Evolutionary conservation across 2,888 invertebrate genomes (phyloP).

Genomic region (Drosophila gaucha): DNA sequence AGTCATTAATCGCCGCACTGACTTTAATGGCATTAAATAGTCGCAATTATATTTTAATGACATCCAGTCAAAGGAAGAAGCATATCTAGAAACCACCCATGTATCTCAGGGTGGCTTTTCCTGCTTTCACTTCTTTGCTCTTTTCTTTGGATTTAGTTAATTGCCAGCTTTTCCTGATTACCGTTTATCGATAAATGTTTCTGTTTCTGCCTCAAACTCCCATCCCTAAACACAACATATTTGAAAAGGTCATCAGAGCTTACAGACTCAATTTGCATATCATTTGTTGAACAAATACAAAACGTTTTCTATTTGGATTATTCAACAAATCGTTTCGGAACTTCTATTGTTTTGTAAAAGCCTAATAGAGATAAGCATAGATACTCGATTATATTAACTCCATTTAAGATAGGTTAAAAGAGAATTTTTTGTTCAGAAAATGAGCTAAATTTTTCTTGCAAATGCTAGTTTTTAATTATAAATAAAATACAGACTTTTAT

Average conservation of each 20-base stretch:
- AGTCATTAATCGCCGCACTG: slow-evolving; percentile 80
- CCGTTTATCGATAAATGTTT: slow-evolving; percentile 25
- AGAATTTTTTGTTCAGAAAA: neutral
- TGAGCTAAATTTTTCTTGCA: neutral
- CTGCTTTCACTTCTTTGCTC: slow-evolving; percentile 6
- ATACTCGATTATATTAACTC: neutral
- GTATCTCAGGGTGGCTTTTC: slow-evolving; percentile 38
- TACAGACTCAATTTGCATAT: slow-evolving; percentile 37
- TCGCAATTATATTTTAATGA: slow-evolving; percentile 80
- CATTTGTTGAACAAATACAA: slow-evolving; percentile 34
- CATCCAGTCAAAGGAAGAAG: slow-evolving; percentile 12
- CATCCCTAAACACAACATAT: slow-evolving; percentile 5
- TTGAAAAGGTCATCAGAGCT: neutral
- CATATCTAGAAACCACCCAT: slow-evolving; percentile 6
- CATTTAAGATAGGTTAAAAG: neutral
- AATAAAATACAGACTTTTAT: no score
- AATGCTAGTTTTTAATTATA: no score
- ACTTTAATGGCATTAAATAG: slow-evolving; percentile 81
- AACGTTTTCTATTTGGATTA: neutral
- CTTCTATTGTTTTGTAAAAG: neutral
- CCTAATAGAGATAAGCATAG: neutral
- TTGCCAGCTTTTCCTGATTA: slow-evolving; percentile 55
- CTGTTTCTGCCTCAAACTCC: neutral
- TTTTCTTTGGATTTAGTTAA: slow-evolving; percentile 54
- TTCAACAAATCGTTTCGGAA: slow-evolving; percentile 6